Conservation (phyloP, 2,888 invertebrate species). For the Cryptops parisi region DNA sequence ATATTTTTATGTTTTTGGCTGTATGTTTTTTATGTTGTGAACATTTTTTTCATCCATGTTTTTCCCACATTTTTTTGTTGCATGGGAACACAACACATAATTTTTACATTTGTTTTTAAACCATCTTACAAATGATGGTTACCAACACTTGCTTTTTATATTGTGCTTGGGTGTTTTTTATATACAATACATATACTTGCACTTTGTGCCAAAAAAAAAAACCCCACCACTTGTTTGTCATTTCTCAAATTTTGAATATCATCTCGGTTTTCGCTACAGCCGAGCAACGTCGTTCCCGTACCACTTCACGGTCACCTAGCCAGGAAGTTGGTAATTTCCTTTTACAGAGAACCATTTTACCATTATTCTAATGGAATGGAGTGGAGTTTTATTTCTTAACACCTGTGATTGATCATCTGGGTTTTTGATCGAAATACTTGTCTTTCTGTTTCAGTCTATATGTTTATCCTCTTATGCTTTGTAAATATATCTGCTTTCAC, state of each 20-base stretch:
- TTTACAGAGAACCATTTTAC: neutral
- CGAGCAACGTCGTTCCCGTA: conserved; percentile 2
- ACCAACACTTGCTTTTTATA: neutral
- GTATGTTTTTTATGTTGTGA: neutral
- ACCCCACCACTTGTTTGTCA: too few relatives aligned
- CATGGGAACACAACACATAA: neutral
- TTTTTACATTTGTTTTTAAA: too few relatives aligned
- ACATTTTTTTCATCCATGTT: neutral
- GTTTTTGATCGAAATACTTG: neutral
- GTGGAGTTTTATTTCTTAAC: neutral
- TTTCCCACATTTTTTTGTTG: neutral
- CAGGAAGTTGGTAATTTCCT: conserved; percentile 23
- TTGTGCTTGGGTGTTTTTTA: neutral
- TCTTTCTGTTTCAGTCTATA: neutral
- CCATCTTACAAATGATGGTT: neutral
- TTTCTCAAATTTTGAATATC: neutral
- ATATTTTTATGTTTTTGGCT: neutral
- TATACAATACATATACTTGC: too few relatives aligned
- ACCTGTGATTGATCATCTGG: neutral
- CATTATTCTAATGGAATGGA: neutral
- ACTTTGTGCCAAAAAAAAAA: too few relatives aligned
- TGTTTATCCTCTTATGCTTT: neutral
- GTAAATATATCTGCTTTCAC: neutral
- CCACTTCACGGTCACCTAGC: conserved; percentile 27
- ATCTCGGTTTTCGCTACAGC: neutral